Base-by-base conservation (phyloP, 2,888 invertebrate genomes). In the Limenitis camilla region DNA sequence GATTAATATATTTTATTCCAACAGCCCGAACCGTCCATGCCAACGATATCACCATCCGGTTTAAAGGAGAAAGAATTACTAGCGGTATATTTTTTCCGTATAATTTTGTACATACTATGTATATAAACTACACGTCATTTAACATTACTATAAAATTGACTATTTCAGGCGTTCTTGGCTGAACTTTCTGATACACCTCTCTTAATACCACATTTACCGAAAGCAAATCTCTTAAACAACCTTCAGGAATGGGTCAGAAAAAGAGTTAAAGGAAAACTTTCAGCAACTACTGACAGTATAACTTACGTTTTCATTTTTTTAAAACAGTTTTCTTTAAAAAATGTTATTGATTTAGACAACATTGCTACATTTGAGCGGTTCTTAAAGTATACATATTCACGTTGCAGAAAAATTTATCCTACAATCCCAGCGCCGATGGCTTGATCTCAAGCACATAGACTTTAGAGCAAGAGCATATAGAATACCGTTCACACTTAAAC, bases 391-490 rank as follows among this genome's bases (percentile, higher is more conserved):
- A 5, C 10, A 8, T 32, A 4, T 28, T 29, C 31, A 29, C 32
- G 6, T 50, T 89, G 31, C 79, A 96, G 96, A 94, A 89, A 92
- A 93, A 69, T 92, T 94, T 29, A 73, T 94, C 44, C 93, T 96
- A 68, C 93, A 94, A 76, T 93, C 96, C n/a, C 81, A 95, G 56
- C 94, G 95, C 63, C 94, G 95, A 44, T 90, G 94, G 78, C 62
- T 79, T 0, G 67, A 81, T 36, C 63, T 85, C 5, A 81, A 81
- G 47, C 82, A 82, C 50, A 69, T 80, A 49, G 79, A 84, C 56
- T 81, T 80, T 50, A 68, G 72, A 63, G 80, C 78, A 1, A 67
- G 72, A 40, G 81, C 85, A 1, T 77, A 63, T 41, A 67, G 65
- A 53, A 81, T 86, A 64, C 84, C 82, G 5, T 83, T 85, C 46